phyloP scores from a whole-genome alignment of 2,797 vertebrate species.

The Poeciliopsis turneri region DNA sequence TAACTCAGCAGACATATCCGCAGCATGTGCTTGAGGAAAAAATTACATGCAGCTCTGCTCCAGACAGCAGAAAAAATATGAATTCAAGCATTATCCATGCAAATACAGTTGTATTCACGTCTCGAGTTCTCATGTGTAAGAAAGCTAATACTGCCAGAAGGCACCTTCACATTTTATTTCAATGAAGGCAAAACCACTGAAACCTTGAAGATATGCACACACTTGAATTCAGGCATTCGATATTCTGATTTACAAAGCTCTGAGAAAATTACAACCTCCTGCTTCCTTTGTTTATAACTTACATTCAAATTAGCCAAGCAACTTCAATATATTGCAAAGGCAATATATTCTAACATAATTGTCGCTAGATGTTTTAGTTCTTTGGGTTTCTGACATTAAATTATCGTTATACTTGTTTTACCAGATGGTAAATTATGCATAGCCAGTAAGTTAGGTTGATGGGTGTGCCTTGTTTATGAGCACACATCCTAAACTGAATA shows the following conservation, averaged over 20 bases:
- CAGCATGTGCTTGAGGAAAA: constrained; percentile 1
- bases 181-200: background rate
- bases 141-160: background rate
- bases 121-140: background rate
- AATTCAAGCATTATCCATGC: background rate
- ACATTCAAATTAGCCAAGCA: background rate
- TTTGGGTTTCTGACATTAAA: background rate
- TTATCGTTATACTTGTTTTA: background rate
- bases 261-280: background rate
- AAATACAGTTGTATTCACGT: background rate
- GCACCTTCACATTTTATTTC: background rate
- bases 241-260: background rate
- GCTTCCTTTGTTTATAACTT: background rate
- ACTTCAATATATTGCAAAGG: background rate
- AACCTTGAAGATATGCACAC: background rate
- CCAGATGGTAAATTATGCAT: background rate
- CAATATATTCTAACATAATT: background rate
- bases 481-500: background rate
- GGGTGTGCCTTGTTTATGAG: background rate
- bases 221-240: background rate
- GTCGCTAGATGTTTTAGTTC: background rate
- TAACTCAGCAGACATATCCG: background rate
- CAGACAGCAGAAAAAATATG: background rate
- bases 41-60: background rate
- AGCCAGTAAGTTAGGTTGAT: background rate